Base-by-base conservation (phyloP, 2,797 vertebrate genomes). In the Rhabdomys pumilio region DNA sequence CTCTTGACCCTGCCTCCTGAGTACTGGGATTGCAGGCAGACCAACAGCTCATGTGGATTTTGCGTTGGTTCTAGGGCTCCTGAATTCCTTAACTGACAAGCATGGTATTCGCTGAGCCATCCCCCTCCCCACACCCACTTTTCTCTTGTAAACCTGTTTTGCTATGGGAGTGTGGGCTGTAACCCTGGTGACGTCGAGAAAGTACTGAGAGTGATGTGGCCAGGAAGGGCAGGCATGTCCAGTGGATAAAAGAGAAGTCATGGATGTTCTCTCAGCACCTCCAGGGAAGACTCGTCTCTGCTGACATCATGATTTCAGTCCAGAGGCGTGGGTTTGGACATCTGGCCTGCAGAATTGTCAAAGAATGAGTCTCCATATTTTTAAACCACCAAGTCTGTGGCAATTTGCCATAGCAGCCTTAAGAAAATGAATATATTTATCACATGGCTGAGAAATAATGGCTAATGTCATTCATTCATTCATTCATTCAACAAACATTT, bases 361-460 rank as follows among this genome's bases (percentile, higher is more conserved):
- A 84, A 80, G 80, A 87, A 89, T 55, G 69, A 11, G 87, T 84
- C 44, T 94, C 83, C 83, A 12, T 53, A 53, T 87, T 91, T 91
- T 91, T 38, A 87, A 96, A 53, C 41, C 50, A 76, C 84, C 41
- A 84, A 57, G 83, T 29, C 22, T 81, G 44, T 81, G 34, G 13
- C 20, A 41, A 59, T 84, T 91, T 93, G 44, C 91, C 83, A 41
- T 14, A 90, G 19, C 31, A 63, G 75, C 53, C 50, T 92, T 89
- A 59, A 63, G 85, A 65, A 95, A 79, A 0, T 0, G 19, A 91
- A 80, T 67, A 12, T 13, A 13, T 72, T 82, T 89, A 59, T 38
- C 41, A 53, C 47, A 77, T 22, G 38, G 65, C 87, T 84, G 53
- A 94, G 76, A 77, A 87, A 50, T 59, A 38, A 84, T 59, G 50